Base-by-base conservation (phyloP, 2,797 vertebrate genomes). In the Selene dorsalis region DNA sequence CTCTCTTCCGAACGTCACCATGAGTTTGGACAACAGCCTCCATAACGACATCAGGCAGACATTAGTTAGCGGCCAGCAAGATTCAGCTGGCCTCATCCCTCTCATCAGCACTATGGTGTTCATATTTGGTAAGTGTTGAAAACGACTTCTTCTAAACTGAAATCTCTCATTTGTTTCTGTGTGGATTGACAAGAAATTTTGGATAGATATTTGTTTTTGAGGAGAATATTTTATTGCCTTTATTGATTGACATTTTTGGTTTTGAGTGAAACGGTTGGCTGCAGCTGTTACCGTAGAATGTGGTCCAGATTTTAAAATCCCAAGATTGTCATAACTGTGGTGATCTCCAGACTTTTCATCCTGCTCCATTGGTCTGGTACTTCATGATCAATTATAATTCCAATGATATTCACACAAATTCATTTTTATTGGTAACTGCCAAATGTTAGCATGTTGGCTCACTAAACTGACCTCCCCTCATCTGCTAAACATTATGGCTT, bases 41-140 rank as follows among this genome's bases (percentile, higher is more conserved):
- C 1, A 82, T 22, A 28, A 64, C 4, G 68, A 43, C 32, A 5
- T 47, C 1, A 84, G 39, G 43, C 32, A 41, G 39, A 2, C 41
- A 73, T 0, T 71, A 39, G 82, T 74, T 75, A 80, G 88, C 68
- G 52, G 93, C 80, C 43, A 60, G 11, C 81, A 61, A 22, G 61
- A 22, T 6, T 38, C 65, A 12, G 26, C 75, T 8, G 94, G 93
- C 26, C 70, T 96, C 69, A 91, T 98, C 30, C 97, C 97, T 0
- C 93, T 99, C 67, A 91, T 99, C 80, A 95, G 96, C 80, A 94
- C 94, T 61, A 95, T 98, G 93, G 77, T 97, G 76, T 97, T 97
- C 88, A 97, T 99, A 87, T 96, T 97, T 89, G 97, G 98, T 99
- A 91, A 71, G 89, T 87, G 50, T 48, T 61, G 0, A 28, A 59